Base-by-base conservation (phyloP, 1,140 invertebrate species). In the Limonius californicus region DNA sequence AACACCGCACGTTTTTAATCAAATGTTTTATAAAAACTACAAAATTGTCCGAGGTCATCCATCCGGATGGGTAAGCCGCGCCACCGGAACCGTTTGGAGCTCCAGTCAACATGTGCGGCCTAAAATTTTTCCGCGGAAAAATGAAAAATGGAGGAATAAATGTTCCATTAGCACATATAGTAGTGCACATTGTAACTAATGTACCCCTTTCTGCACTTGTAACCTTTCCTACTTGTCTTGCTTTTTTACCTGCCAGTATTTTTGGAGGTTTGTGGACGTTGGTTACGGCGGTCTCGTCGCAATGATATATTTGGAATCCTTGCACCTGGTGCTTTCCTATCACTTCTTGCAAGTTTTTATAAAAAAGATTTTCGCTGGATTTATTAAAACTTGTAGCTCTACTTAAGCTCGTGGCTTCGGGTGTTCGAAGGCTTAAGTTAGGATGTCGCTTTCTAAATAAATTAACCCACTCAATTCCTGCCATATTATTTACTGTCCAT, bases 201-300 rank as follows among this genome's bases (percentile, higher is more conserved):
- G 75, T 66, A 16, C 57, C n/a, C n/a, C n/a, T n/a, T 68, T 79
- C 77, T 43, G 69, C 76, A 21, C 72, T 76, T 15, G 71, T 75
- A 6, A 73, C 59, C 61, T 65, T 56, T 11, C 73, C 74, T 6
- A 80, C 66, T 71, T 79, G 75, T 65, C 72, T 76, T 27, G 61
- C 23, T 1, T 69, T 68, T 69, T 65, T 72, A 7, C 16, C 57
- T 58, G 75, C 74, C 43, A 80, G 42, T 32, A 79, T 66, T 71
- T 74, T 79, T 11, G 50, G 57, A n/a, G 74, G 71, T 21, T 74
- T 76, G 54, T 78, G 76, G 7, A 81, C 78, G 14, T 76, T 80
- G 1, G 74, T 78, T 14, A 76, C 59, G 8, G 73, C 78, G 20
- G 76, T 80, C 66, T 81, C 78, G 65, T 78, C 77, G 19, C 71